Evolutionary conservation across 2,888 invertebrate genomes (phyloP), one percentile per base, ranked within the genome.

Genomic region (Drosophila mimica): DNA sequence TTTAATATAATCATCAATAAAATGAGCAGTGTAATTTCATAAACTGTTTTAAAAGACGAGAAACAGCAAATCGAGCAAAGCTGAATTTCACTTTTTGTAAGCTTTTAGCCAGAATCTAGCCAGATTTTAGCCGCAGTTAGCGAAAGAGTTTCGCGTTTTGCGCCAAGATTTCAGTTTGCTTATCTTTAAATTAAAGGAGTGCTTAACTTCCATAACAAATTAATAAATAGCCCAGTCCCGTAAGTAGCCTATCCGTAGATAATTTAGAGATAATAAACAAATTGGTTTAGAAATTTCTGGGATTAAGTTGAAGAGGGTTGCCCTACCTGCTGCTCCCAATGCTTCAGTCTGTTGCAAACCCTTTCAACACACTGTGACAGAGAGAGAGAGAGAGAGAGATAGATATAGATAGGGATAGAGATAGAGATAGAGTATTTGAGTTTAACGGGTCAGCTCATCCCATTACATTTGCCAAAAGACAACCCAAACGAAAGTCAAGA

Each of bases 401-500:
- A 17, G 36, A 36, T 7, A 36, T 36, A 36, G 15, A 36, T 6
- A 54, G 28, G 8, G 56, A 30, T 6, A 40, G 20, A 40, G 28
- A 40, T 17, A n/a, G 5, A 31, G 40, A 31, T 20, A 11, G 20
- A 31, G 31, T 38, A n/a, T 40, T 34, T 53, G 70, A 87, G 75
- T 78, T 46, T 75, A 83, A 81, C 67, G 83, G 83, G 83, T 88
- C 77, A 80, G 78, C 75, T 75, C 78, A 88, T 86, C 71, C 83
- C 78, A 88, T 86, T 83, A 83, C 70, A 76, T 76, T 88, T 63
- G 72, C 65, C 77, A 72, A 64, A 46, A 33, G 57, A 79, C 54
- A 58, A 57, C 43, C 43, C 60, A 57, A 73, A 52, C 46, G 49
- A 57, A 54, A 53, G 63, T 67, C 75, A 70, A 77, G 76, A 72